Base-by-base conservation (phyloP, 2,797 vertebrate species). In the Toxotes lorentzi region DNA sequence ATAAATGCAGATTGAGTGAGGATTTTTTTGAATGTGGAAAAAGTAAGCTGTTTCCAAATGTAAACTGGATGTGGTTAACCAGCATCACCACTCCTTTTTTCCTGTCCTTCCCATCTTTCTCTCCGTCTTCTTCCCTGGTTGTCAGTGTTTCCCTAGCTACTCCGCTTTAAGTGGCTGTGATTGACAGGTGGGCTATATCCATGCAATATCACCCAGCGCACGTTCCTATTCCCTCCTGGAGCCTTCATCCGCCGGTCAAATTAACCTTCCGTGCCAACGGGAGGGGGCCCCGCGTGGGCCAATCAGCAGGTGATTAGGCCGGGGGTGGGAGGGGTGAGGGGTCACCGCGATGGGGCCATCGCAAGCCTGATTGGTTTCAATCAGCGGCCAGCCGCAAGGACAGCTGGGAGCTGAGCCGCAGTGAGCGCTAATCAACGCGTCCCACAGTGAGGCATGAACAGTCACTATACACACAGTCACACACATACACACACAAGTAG, bases 291-390 rank as follows among this genome's bases (percentile, higher is more conserved):
- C 90, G 89, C 89, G 88, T 94, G 93, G 90, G 92, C 94, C 95
- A 95, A 95, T 95, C 94, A 95, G 94, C 91, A 88, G 92, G 94
- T 95, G 94, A 95, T 96, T 95, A 95, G 92, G 90, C 89, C 91
- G 84, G 88, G 89, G 91, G 93, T 93, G 93, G 94, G 93, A 88
- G 86, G 94, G 95, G 94, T 94, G 92, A 95, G 90, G 94, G 94
- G 94, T 94, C 94, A 94, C 90, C 2, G 89, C 89, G 81, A 94
- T 94, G 94, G 91, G 93, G 93, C 94, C 93, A 94, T 94, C 90
- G 93, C 87, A 91, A 88, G 91, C 91, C 93, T 94, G 94, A 94
- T 94, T 94, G 94, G 94, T 94, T 94, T 94, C 94, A 94, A 94
- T 94, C 94, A 94, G 87, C 74, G 83, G 88, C 89, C 87, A 72